Evolutionary conservation across 1,140 invertebrate genomes (phyloP).

Genomic region (Gonatopus flavifemur): DNA sequence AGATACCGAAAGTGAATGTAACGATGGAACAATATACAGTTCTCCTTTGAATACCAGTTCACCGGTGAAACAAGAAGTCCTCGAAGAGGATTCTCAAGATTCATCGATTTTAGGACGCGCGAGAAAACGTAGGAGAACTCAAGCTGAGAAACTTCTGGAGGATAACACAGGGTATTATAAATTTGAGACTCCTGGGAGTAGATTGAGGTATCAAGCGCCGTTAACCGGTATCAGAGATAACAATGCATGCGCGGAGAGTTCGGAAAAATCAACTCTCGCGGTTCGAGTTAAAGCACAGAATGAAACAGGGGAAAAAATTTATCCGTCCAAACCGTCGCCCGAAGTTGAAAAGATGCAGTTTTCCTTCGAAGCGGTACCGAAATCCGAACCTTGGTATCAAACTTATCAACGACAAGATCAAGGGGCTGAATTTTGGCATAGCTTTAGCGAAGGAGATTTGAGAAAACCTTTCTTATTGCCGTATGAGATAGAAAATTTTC

Average conservation of each 20-base stretch:
- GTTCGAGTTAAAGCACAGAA: constrained; percentile 18
- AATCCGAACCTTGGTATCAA: constrained; percentile 74
- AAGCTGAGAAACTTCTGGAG: constrained; percentile 62
- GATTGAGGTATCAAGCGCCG: constrained; percentile 55
- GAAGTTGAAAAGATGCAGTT: constrained; percentile 69
- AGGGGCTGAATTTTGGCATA: constrained; percentile 63
- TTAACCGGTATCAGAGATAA: constrained; percentile 39
- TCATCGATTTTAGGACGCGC: constrained; percentile 33
- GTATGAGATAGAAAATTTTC: constrained; percentile 68
- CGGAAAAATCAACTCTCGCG: too few species aligned
- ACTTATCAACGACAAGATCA: constrained; percentile 75
- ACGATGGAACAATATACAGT: constrained; percentile 20
- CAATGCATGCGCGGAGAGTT: not conserved
- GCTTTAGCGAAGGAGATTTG: constrained; percentile 53
- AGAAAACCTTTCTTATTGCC: constrained; percentile 71
- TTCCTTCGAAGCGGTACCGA: constrained; percentile 74
- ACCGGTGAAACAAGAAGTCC: constrained; percentile 32
- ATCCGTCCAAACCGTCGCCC: constrained; percentile 59
- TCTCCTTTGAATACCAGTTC: constrained; percentile 30
- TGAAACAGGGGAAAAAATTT: constrained; percentile 31
- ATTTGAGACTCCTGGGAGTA: constrained; percentile 63
- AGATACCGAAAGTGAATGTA: constrained; percentile 52
- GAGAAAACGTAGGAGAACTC: constrained; percentile 59
- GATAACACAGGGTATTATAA: constrained; percentile 68
- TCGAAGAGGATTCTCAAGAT: constrained; percentile 49